phyloP scores from a whole-genome alignment of 2,113 vertebrate species.

The Sorex fumeus region DNA sequence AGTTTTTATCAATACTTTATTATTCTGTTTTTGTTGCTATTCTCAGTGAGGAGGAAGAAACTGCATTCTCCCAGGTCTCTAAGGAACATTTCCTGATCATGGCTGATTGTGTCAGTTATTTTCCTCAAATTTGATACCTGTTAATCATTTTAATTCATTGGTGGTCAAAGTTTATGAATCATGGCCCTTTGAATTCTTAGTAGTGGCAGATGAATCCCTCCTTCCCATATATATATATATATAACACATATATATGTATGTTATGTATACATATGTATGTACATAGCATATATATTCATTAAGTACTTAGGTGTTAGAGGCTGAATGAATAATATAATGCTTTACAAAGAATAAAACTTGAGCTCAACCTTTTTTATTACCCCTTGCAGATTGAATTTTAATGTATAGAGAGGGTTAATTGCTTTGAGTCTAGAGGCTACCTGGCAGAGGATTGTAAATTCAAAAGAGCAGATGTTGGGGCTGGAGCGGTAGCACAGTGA shows the following conservation, averaged over 20 bases:
- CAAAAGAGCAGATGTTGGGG: constrained; percentile 11
- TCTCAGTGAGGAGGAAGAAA: neutral
- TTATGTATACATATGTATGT: neutral
- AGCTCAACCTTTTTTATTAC: constrained; percentile 43
- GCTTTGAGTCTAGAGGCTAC: neutral
- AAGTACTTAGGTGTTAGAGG: constrained; percentile 6
- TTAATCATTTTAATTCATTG: constrained; percentile 18
- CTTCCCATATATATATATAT: neutral
- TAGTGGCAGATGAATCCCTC: neutral
- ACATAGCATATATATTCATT: neutral
- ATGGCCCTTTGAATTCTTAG: neutral
- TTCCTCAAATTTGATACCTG: neutral
- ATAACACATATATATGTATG: neutral
- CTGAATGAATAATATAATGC: neutral
- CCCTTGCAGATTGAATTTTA: constrained; percentile 47
- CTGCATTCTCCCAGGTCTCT: neutral
- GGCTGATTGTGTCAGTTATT: neutral
- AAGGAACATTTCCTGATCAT: neutral
- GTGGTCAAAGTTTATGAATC: neutral
- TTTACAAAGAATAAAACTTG: neutral
- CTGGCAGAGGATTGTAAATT: neutral
- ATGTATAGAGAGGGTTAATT: constrained; percentile 37
- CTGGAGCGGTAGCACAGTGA: no score
- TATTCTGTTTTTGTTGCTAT: neutral
- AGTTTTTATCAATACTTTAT: constrained; percentile 9